Evolutionary conservation across 2,888 invertebrate genomes (phyloP).

Genomic region (Synanthedon myopaeformis): DNA sequence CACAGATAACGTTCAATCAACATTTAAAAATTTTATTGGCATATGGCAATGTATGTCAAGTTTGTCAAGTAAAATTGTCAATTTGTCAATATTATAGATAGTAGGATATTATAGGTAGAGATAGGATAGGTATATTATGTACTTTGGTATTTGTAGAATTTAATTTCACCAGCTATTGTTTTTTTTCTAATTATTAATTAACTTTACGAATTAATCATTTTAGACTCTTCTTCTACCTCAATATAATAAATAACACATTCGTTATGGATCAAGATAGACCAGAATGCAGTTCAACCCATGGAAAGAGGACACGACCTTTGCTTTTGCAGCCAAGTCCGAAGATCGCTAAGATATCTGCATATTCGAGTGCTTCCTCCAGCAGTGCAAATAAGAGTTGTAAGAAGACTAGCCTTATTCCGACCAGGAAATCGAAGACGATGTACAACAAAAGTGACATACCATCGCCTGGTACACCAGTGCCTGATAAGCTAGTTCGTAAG

Average conservation of each 20-base stretch:
- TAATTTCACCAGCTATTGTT: not conserved
- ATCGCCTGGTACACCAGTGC: conserved; percentile 61
- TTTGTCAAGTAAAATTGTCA: too few species aligned
- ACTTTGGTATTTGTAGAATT: not conserved
- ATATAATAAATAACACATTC: not conserved
- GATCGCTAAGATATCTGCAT: conserved; percentile 44
- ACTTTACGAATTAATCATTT: not conserved
- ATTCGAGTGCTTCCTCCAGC: conserved; percentile 38
- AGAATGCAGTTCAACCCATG: conserved; percentile 47
- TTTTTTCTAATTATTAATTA: not conserved
- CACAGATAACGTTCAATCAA: too few species aligned
- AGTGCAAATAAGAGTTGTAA: conserved; percentile 39
- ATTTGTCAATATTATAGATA: too few species aligned
- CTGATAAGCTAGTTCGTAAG: conserved; percentile 65
- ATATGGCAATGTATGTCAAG: too few species aligned
- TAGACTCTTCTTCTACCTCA: conserved; percentile 1
- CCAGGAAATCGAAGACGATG: conserved; percentile 32
- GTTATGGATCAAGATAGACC: conserved; percentile 56
- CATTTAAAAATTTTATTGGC: too few species aligned
- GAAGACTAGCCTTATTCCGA: conserved; percentile 27
- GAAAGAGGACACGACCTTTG: conserved; percentile 61
- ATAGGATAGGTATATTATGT: too few species aligned
- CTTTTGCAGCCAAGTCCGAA: conserved; percentile 52
- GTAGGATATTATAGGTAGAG: too few species aligned
- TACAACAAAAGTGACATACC: conserved; percentile 55